Evolutionary conservation across 2,113 vertebrate genomes (phyloP).

Genomic region (Neomonachus schauinslandi): DNA sequence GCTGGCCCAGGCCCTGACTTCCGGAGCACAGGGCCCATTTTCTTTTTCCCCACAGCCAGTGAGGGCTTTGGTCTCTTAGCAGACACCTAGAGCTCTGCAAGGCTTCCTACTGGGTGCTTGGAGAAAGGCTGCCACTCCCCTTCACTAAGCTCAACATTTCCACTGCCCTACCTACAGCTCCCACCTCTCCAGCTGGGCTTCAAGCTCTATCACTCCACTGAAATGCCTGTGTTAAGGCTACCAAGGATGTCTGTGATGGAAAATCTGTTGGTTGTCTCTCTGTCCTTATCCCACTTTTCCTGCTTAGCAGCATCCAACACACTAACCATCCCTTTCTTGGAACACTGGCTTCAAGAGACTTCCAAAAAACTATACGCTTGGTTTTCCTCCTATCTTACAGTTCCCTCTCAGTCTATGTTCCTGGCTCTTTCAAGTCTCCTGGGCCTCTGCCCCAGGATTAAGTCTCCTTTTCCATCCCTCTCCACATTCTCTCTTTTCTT

Average conservation of each 20-base stretch:
- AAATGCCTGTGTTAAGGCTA: background rate
- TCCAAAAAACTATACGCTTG: background rate
- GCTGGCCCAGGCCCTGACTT: background rate
- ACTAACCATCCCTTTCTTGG: background rate
- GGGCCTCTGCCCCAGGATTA: background rate
- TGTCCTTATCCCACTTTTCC: conserved; percentile 27
- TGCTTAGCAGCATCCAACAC: background rate
- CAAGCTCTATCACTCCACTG: background rate
- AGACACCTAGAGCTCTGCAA: background rate
- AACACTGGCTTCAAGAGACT: background rate
- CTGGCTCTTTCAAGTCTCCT: background rate
- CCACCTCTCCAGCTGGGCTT: background rate
- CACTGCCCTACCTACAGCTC: background rate
- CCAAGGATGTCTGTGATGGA: background rate
- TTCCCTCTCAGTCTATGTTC: background rate
- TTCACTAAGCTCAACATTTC: background rate
- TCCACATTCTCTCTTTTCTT: background rate
- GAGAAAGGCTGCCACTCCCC: background rate
- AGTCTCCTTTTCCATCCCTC: background rate
- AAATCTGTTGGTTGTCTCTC: background rate
- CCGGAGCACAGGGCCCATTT: background rate
- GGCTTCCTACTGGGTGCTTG: background rate
- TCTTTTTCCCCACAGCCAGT: background rate
- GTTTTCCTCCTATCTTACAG: background rate
- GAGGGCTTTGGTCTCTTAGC: background rate